Evolutionary conservation across 2,797 vertebrate genomes (phyloP).

Genomic region (Podargus strigoides): DNA sequence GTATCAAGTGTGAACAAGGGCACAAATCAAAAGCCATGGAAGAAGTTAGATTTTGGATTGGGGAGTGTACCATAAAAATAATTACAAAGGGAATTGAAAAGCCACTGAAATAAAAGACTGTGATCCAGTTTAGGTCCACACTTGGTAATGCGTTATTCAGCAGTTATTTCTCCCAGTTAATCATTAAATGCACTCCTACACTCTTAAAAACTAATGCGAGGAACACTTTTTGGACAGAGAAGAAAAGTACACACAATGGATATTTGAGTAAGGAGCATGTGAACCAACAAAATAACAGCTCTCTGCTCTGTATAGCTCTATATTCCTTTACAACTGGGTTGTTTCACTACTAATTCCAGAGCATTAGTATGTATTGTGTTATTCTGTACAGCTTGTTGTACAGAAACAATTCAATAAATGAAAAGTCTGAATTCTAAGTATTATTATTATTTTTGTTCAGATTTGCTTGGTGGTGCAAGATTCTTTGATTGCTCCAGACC

Average conservation of each 20-base stretch:
- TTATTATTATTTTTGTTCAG: constrained; percentile 65
- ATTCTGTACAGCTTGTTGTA: constrained; percentile 57
- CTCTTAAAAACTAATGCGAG: constrained; percentile 23
- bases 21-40: not conserved
- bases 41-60: not conserved
- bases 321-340: constrained; percentile 35
- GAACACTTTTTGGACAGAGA: constrained; percentile 15
- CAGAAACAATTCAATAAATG: constrained; percentile 67
- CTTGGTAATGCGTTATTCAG: constrained; percentile 36
- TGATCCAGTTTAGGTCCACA: constrained; percentile 27
- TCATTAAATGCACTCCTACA: constrained; percentile 34
- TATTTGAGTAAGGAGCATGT: constrained; percentile 1
- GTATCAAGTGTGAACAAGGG: not conserved
- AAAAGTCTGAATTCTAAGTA: constrained; percentile 58
- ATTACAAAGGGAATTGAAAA: constrained; percentile 31
- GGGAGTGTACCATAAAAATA: not conserved
- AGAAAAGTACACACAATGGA: constrained; percentile 13
- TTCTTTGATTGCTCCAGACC: constrained; percentile 57
- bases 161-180: constrained; percentile 47
- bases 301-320: constrained; percentile 1
- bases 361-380: constrained; percentile 60
- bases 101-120: constrained; percentile 31
- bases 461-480: constrained; percentile 42
- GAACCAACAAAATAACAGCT: constrained; percentile 32
- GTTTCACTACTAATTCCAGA: constrained; percentile 51